phyloP scores from a whole-genome alignment of 2,797 vertebrate species.

The Corythornis leucogaster region DNA sequence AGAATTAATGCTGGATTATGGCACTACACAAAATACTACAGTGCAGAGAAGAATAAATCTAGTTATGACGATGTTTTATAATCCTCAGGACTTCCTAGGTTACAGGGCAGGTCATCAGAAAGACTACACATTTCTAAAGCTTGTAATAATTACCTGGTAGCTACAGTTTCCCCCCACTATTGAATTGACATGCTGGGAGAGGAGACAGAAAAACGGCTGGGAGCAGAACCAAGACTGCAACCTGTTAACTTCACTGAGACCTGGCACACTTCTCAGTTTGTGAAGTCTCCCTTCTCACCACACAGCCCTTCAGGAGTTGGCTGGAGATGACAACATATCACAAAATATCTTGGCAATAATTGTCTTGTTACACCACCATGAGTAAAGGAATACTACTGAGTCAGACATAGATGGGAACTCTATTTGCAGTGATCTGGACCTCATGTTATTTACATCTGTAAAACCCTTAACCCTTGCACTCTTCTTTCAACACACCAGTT shows the following conservation, averaged over 20 bases:
- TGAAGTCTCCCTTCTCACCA: not conserved
- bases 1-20: not conserved
- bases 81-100: not conserved
- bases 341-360: not conserved
- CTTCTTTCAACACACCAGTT: not conserved
- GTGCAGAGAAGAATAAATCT: not conserved
- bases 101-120: not conserved
- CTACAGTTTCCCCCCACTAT: not conserved
- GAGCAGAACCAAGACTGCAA: not conserved
- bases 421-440: not conserved
- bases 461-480: not conserved
- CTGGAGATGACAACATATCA: not conserved
- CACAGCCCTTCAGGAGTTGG: not conserved
- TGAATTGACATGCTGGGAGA: not conserved
- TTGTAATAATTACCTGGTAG: not conserved
- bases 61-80: not conserved
- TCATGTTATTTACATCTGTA: not conserved
- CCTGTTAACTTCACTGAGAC: not conserved
- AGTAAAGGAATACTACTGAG: not conserved
- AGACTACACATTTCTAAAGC: not conserved
- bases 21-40: not conserved
- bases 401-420: not conserved
- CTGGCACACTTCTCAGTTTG: not conserved
- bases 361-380: not conserved
- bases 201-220: not conserved